Evolutionary conservation across 2,888 invertebrate genomes (phyloP), one percentile per base, ranked within the genome.

Genomic region (Agrochola litura): DNA sequence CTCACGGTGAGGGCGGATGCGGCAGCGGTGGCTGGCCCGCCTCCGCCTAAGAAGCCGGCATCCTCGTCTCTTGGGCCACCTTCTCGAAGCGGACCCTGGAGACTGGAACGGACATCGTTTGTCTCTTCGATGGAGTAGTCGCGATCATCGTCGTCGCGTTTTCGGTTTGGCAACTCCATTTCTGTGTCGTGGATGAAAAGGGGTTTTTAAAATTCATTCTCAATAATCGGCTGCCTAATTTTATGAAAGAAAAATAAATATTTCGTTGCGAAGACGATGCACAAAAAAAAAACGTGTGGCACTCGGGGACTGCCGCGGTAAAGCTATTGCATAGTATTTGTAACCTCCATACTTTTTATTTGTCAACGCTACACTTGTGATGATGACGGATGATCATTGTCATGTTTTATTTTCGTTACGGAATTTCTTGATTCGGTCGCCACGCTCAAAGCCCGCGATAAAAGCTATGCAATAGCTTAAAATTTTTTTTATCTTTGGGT

Each of bases 71-170:
- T 84, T 83, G 97, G 94, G 84, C 96, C 97, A 73, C 97, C 97
- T 94, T 98, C 98, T 82, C 97, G 96, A 56, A 98, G 95, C 4
- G 98, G 97, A 65, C 98, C 97, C 90, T 98, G 98, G 84, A 97
- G 97, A 85, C 97, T 97, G 89, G 97, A 97, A 77, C 97, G 97
- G 88, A 97, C 96, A 83, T 97, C 96, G 81, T 97, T 97, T 79
- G 95, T 95, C 86, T 96, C 96, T 81, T 96, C 96, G 43, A 93
- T 88, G 54, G 94, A 90, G 63, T 94, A 92, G 81, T 95, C 94
- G 46, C 91, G 91, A 74, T 96, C 94, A 66, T 97, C 97, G 64
- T 97, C 97, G 66, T 96, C 93, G 49, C 95, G 94, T 88, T 97
- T 97, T 81, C 96, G 94, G 86, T 97, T 96, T 76, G 97, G 97